Conservation (phyloP, 2,888 invertebrate genomes). For the Drosophila eohydei region DNA sequence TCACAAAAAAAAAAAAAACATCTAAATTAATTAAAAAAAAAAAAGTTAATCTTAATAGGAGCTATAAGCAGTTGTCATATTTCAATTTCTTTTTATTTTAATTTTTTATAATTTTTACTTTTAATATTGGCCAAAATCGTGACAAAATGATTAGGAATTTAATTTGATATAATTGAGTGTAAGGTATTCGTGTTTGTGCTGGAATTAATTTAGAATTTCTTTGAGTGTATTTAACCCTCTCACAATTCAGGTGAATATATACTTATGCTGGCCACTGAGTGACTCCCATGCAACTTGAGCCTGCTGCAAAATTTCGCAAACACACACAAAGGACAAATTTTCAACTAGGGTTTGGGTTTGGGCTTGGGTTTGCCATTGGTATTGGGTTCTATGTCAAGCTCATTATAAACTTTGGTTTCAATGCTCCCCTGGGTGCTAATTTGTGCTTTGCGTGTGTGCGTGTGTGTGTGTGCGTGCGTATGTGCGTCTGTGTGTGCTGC, state of each 20-base stretch:
- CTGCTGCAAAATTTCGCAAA: slow-evolving; percentile 60
- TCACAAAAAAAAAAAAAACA: too few relatives aligned
- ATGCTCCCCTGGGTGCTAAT: slow-evolving; percentile 72
- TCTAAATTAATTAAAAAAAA: too few relatives aligned
- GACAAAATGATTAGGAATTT: too few relatives aligned
- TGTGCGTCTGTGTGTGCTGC: slow-evolving; percentile 20
- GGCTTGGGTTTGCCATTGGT: not conserved
- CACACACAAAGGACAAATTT: slow-evolving; percentile 27
- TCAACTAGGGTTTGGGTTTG: slow-evolving; percentile 1
- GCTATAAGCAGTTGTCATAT: too few relatives aligned
- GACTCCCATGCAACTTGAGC: slow-evolving; percentile 11
- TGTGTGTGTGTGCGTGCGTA: slow-evolving; percentile 3
- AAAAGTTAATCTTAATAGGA: too few relatives aligned
- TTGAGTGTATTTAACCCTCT: slow-evolving; percentile 3
- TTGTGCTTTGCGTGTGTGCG: slow-evolving; percentile 36
- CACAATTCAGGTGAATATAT: not conserved
- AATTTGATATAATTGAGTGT: too few relatives aligned
- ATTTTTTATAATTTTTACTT: too few relatives aligned
- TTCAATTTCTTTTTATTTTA: too few relatives aligned
- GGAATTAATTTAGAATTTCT: not conserved
- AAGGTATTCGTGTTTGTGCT: too few relatives aligned
- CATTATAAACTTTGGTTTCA: slow-evolving; percentile 73
- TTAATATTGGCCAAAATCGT: too few relatives aligned
- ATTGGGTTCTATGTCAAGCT: slow-evolving; percentile 51
- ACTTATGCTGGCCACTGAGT: not conserved